A percentile compares a stretch with the other conserved stretches of the same genome.
Conservation (phyloP, 2,888 invertebrate genomes). For the Limnephilus lunatus region DNA sequence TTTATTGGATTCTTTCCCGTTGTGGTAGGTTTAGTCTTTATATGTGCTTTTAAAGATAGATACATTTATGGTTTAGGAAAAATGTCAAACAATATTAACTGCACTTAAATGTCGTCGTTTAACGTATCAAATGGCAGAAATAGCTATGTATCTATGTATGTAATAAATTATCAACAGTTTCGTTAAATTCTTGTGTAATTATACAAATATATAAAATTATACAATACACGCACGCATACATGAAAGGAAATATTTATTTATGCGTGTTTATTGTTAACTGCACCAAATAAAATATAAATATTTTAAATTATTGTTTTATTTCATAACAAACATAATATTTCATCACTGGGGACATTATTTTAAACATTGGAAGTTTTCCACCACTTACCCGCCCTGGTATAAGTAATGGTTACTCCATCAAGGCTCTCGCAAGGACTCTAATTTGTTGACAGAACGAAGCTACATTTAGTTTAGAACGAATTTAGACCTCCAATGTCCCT, state of each 20-base stretch:
- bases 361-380: too few relatives aligned
- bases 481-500: too few relatives aligned
- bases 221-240: conserved; percentile 28
- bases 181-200: conserved; percentile 30
- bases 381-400: too few relatives aligned
- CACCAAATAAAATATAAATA: conserved; percentile 60
- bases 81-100: conserved; percentile 19
- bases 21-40: conserved; percentile 9
- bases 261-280: conserved; percentile 56
- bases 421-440: too few relatives aligned
- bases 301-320: conserved; percentile 54
- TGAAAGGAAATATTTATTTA: conserved; percentile 43
- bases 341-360: not conserved
- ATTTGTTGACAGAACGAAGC: too few relatives aligned
- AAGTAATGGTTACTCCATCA: too few relatives aligned
- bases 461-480: too few relatives aligned
- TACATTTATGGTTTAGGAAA: conserved; percentile 9
- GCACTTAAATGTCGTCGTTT: conserved; percentile 16
- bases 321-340: not conserved
- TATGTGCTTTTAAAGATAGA: conserved; percentile 17
- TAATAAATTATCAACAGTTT: conserved; percentile 10
- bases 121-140: conserved; percentile 3
- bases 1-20: not conserved
- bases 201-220: conserved; percentile 11
- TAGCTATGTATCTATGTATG: conserved; percentile 1